Base-by-base conservation (phyloP, 2,113 vertebrate species). In the Scomber colias region DNA sequence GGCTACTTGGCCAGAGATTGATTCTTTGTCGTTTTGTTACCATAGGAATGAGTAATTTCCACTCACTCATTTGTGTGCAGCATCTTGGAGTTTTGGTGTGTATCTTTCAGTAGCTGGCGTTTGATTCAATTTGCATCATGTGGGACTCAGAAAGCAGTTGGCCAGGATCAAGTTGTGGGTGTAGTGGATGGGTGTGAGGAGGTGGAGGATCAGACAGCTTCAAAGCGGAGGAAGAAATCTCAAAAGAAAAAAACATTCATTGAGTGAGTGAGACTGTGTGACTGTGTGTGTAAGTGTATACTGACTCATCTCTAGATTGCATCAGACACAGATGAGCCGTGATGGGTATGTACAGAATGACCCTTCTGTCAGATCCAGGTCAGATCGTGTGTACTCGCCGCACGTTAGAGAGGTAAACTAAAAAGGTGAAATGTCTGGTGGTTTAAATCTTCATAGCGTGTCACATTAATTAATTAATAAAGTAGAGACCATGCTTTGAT, bases 161-260 rank as follows among this genome's bases (percentile, higher is more conserved):
- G 90, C 87, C 77, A 35, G 68, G 84, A 83, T 83, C 60, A 75
- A 84, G 81, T 84, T 81, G 92, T 93, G 90, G 92, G 89, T 79
- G 92, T 87, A 67, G 75, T 84, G 77, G 82, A 85, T 81, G 74
- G 80, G 81, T 75, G 75, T 55, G 77, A 82, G 82, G 87, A 66
- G 87, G 80, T 15, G 86, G 82, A 76, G 55, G 59, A 90, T 87
- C 80, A 85, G 85, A 87, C 79, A 86, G 81, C 76, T 85, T 53
- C 54, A 70, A 31, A 51, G 69, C 8, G 19, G 71, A 73, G 69
- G 61, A 84, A 83, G 62, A 76, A 82, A 71, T 74, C 56, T 72
- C 57, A 40, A 40, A 54, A 63, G 27, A 61, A 66, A 71, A 70
- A 46, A 15, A 45, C 27, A 53, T 84, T 56, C 2, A 79, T 71